phyloP scores from a whole-genome alignment of 2,888 invertebrate species.

The Brachypalpus laphriformis region DNA sequence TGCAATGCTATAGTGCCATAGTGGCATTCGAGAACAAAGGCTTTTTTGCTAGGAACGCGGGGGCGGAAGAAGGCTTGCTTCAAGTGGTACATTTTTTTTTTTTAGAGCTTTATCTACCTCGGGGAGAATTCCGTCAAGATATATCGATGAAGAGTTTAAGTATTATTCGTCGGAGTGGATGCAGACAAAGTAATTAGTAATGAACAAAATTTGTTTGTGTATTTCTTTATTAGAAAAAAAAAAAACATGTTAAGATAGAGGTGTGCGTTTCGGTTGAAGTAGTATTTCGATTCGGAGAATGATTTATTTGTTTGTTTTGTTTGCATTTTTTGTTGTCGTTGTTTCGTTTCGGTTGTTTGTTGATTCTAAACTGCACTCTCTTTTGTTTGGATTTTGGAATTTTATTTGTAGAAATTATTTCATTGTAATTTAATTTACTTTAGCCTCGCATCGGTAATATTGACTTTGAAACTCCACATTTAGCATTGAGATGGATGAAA shows the following conservation, averaged over 20 bases:
- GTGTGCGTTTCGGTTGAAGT: not conserved
- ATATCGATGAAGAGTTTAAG: constrained; percentile 22
- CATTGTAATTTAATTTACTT: constrained; percentile 18
- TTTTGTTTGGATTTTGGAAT: constrained; percentile 5
- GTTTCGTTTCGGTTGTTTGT: constrained; percentile 18
- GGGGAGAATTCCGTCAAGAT: constrained; percentile 16
- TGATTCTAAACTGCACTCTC: constrained; percentile 10
- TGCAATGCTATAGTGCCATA: constrained; percentile 51
- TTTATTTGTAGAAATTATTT: constrained; percentile 23
- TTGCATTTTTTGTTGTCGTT: constrained; percentile 9
- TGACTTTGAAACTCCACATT: not conserved
- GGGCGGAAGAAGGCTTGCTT: not conserved
- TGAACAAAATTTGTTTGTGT: not conserved
- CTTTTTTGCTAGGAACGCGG: not conserved
- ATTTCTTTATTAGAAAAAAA: not conserved
- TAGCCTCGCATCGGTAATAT: not conserved
- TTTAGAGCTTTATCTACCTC: constrained; percentile 19
- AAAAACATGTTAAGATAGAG: not conserved
- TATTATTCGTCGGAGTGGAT: not conserved
- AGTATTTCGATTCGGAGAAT: not conserved
- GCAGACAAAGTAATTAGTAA: constrained; percentile 24
- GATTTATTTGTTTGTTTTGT: constrained; percentile 21
- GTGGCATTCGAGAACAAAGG: constrained; percentile 37
- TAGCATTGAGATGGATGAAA: not conserved
- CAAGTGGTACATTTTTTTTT: constrained; percentile 8